phyloP scores from a whole-genome alignment of 2,797 vertebrate species.

The Sebastes aleutianus region DNA sequence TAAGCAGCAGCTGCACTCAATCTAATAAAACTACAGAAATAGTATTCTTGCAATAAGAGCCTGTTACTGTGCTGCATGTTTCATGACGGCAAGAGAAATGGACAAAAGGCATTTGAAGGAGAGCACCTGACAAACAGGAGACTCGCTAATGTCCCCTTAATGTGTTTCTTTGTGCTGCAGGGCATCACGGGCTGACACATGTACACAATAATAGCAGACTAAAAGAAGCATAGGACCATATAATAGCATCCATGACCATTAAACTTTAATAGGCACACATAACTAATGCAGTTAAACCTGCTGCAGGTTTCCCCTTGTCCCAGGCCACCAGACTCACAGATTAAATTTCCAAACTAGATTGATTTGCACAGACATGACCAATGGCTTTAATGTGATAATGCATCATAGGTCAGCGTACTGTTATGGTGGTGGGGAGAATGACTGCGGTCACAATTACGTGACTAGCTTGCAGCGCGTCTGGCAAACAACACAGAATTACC shows the following conservation, averaged over 20 bases:
- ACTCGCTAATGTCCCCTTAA: slow-evolving; percentile 63
- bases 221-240: slow-evolving; percentile 52
- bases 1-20: not conserved
- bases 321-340: slow-evolving; percentile 56
- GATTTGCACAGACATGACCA: slow-evolving; percentile 67
- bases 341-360: slow-evolving; percentile 66
- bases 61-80: slow-evolving; percentile 15
- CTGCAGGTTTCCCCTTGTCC: slow-evolving; percentile 40
- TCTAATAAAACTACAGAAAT: slow-evolving; percentile 36
- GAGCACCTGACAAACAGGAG: slow-evolving; percentile 46
- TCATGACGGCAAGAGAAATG: slow-evolving; percentile 15
- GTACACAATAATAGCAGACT: slow-evolving; percentile 62
- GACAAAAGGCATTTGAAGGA: slow-evolving; percentile 44
- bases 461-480: slow-evolving; percentile 37
- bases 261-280: slow-evolving; percentile 69
- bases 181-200: slow-evolving; percentile 64
- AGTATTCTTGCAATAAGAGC: slow-evolving; percentile 15
- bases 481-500: slow-evolving; percentile 58
- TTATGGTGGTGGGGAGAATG: slow-evolving; percentile 26
- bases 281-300: slow-evolving; percentile 65
- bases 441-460: slow-evolving; percentile 43
- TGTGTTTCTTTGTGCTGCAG: slow-evolving; percentile 61
- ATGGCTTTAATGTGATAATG: slow-evolving; percentile 62
- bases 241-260: slow-evolving; percentile 68
- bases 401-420: slow-evolving; percentile 41